Evolutionary conservation across 2,888 invertebrate genomes (phyloP).

Genomic region (Caenorhabditis angaria): DNA sequence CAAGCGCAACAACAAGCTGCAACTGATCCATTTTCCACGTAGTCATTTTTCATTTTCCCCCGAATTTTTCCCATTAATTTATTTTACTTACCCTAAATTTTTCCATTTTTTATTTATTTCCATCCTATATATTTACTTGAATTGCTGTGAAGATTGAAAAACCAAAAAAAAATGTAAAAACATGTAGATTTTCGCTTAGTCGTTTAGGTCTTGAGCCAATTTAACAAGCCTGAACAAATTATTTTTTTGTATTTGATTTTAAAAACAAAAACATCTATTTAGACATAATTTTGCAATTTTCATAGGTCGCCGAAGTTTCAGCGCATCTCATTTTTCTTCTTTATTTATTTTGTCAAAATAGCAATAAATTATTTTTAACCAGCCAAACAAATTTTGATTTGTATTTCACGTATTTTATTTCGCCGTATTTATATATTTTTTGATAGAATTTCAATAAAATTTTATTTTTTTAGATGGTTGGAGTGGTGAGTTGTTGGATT

Average conservation of each 20-base stretch:
- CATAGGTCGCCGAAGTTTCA: constrained; percentile 10
- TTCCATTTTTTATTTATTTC: background rate
- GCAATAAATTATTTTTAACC: constrained; percentile 42
- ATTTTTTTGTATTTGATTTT: too few relatives aligned
- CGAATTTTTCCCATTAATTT: constrained; percentile 5
- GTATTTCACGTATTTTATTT: background rate
- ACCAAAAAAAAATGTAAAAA: background rate
- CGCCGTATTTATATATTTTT: background rate
- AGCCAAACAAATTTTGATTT: background rate
- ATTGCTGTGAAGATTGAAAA: background rate
- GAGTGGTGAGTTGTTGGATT: too few relatives aligned
- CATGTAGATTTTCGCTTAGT: background rate
- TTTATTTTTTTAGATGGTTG: background rate
- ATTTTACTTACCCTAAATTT: constrained; percentile 12
- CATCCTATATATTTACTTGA: too few relatives aligned
- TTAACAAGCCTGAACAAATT: background rate
- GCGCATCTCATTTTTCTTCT: constrained; percentile 4
- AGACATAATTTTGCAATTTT: constrained; percentile 1
- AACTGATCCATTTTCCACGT: constrained; percentile 25
- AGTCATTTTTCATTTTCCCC: constrained; percentile 14
- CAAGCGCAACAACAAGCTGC: constrained; percentile 36
- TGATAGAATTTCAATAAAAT: background rate
- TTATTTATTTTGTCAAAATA: constrained; percentile 16
- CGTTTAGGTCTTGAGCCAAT: background rate
- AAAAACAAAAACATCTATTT: background rate